Percentiles rank a stretch among this genome's conserved stretches.
Conservation (phyloP, 2,888 invertebrate genomes). For the Aproaerema taeniolella region DNA sequence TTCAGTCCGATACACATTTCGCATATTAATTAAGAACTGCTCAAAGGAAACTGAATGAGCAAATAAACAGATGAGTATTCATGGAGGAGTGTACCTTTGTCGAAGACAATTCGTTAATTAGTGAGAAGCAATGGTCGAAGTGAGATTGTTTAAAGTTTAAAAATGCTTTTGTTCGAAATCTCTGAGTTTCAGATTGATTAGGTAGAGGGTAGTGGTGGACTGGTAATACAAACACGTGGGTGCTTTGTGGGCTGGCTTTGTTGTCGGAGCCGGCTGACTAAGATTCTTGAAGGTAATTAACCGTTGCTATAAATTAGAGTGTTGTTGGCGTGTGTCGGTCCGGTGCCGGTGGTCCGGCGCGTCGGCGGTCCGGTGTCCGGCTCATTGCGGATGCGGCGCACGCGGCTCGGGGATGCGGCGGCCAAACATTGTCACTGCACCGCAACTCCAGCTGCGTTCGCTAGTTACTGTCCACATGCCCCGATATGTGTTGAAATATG, state of each 20-base stretch:
- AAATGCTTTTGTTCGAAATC: slow-evolving; percentile 3
- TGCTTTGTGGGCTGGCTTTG: slow-evolving; percentile 33
- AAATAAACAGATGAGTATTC: slow-evolving; percentile 22
- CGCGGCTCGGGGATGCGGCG: slow-evolving; percentile 42
- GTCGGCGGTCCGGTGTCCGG: slow-evolving; percentile 24
- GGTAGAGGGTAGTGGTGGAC: too few relatives aligned
- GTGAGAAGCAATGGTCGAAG: background rate
- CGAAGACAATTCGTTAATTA: slow-evolving; percentile 13
- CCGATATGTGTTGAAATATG: slow-evolving; percentile 52
- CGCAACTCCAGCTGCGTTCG: slow-evolving; percentile 62
- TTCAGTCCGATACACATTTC: slow-evolving; percentile 62
- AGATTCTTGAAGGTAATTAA: slow-evolving; percentile 67
- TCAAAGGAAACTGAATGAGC: slow-evolving; percentile 31
- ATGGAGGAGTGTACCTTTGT: slow-evolving; percentile 10
- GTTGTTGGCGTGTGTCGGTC: slow-evolving; percentile 16
- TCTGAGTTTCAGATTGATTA: slow-evolving; percentile 18
- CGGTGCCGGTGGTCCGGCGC: background rate
- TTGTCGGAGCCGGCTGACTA: slow-evolving; percentile 40
- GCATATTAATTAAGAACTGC: slow-evolving; percentile 57
- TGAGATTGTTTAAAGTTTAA: slow-evolving; percentile 1
- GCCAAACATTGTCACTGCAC: slow-evolving; percentile 64
- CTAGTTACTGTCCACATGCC: slow-evolving; percentile 57
- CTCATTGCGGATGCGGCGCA: slow-evolving; percentile 59
- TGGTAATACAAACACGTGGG: slow-evolving; percentile 35
- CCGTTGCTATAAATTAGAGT: slow-evolving; percentile 64